Evolutionary conservation across 1,140 invertebrate species (phyloP).

Genomic region (Solen grandis): DNA sequence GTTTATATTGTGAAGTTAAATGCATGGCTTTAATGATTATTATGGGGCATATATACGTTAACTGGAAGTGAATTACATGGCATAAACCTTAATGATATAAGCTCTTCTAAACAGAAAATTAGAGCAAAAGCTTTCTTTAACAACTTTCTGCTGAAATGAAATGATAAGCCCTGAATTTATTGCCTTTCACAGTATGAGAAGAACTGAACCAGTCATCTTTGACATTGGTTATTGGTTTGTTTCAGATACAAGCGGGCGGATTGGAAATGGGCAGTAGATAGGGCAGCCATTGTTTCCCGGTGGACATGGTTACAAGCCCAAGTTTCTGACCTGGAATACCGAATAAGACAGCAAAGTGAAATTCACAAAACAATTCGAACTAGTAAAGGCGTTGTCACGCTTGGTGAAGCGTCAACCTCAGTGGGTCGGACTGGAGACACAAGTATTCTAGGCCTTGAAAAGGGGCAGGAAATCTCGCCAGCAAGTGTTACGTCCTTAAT

Average conservation of each 20-base stretch:
- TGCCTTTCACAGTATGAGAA: too few species aligned
- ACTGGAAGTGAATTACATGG: too few species aligned
- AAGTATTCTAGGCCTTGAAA: background rate
- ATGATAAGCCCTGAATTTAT: too few species aligned
- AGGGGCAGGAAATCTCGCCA: constrained; percentile 63
- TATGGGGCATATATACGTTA: too few species aligned
- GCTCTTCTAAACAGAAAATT: too few species aligned
- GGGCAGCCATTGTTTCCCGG: constrained; percentile 90
- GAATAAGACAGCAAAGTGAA: constrained; percentile 93
- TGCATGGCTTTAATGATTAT: too few species aligned
- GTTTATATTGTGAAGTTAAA: too few species aligned
- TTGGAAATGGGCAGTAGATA: constrained; percentile 91
- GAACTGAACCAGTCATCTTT: background rate
- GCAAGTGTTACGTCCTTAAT: constrained; percentile 73
- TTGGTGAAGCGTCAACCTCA: constrained; percentile 72
- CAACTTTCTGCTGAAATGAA: too few species aligned
- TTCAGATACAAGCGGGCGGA: constrained; percentile 88
- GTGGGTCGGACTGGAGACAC: background rate
- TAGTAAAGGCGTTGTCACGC: constrained; percentile 78
- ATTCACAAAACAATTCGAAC: constrained; percentile 84
- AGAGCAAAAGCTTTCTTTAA: too few species aligned
- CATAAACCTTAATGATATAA: too few species aligned
- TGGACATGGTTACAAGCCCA: constrained; percentile 97
- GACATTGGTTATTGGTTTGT: constrained; percentile 65
- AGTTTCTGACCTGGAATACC: constrained; percentile 94